phyloP scores from a whole-genome alignment of 2,113 vertebrate genomes.

The Barbus barbus region DNA sequence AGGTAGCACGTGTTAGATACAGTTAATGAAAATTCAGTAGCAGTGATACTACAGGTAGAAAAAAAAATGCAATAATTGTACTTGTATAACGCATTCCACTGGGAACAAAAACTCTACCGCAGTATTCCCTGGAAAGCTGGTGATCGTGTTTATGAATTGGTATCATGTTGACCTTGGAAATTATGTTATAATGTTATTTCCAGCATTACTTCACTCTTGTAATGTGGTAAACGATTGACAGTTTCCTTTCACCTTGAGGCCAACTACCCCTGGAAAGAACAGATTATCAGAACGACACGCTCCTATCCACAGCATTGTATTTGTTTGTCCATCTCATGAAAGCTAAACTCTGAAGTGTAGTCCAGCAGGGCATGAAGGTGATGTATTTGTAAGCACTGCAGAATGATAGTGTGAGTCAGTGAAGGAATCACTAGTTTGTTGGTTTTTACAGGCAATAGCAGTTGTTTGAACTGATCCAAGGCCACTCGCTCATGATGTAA shows the following conservation, averaged over 20 bases:
- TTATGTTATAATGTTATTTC: slow-evolving; percentile 11
- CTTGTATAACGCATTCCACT: neutral
- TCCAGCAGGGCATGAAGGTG: slow-evolving; percentile 13
- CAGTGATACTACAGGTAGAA: neutral
- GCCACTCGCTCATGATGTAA: neutral
- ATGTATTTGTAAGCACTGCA: too few relatives aligned
- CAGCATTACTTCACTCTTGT: slow-evolving; percentile 5
- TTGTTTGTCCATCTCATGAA: neutral
- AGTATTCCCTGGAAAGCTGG: neutral
- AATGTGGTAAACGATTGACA: slow-evolving; percentile 60
- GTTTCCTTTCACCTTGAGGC: slow-evolving; percentile 41
- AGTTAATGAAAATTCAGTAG: neutral
- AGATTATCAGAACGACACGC: slow-evolving; percentile 29
- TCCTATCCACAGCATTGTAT: slow-evolving; percentile 3
- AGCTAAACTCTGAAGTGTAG: neutral
- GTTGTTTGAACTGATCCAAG: too few relatives aligned
- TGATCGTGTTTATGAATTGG: slow-evolving; percentile 3
- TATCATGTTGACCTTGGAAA: slow-evolving; percentile 2
- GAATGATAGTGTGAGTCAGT: neutral
- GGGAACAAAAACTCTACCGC: neutral
- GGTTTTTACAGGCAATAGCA: too few relatives aligned
- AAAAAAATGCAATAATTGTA: neutral
- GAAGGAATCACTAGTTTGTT: neutral
- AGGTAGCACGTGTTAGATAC: neutral
- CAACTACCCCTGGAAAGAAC: slow-evolving; percentile 26